These are phyloP conservation scores for Semicossyphus pulcher DNA, from an alignment of 2,113 vertebrate species.

Conservation along the genomic window DNA sequence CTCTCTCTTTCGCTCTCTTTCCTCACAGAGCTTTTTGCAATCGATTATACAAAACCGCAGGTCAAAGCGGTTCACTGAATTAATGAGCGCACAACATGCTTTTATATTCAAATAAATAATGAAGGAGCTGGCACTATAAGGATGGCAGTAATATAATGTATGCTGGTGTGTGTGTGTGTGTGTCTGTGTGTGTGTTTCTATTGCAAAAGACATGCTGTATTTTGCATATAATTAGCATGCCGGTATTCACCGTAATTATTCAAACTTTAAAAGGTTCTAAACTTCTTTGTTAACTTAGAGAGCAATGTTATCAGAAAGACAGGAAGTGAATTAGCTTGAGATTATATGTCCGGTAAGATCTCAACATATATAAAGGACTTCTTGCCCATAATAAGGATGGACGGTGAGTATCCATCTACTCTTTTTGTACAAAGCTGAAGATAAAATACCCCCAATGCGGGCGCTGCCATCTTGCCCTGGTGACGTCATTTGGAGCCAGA, in stretches of 20 bases:
- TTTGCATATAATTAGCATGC: too few species aligned
- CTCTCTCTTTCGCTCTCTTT: neutral
- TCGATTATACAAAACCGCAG: constrained; percentile 44
- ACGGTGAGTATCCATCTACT: too few species aligned
- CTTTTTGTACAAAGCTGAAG: too few species aligned
- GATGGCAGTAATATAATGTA: neutral
- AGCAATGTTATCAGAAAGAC: neutral
- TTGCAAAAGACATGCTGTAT: neutral
- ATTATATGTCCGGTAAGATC: neutral
- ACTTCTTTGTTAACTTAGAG: neutral
- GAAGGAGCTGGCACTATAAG: neutral
- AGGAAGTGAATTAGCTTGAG: neutral
- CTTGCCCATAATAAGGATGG: too few species aligned
- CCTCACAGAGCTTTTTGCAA: constrained; percentile 8
- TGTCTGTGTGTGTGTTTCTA: neutral
- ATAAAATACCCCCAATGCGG: too few species aligned
- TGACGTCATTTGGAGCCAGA: too few species aligned
- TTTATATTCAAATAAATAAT: constrained; percentile 36
- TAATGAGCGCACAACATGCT: constrained; percentile 28
- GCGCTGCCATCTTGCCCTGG: too few species aligned
- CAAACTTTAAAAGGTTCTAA: too few species aligned
- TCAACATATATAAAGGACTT: neutral
- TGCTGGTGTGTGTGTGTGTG: neutral
- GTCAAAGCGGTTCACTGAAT: constrained; percentile 24
- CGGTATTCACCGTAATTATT: too few species aligned